Evolutionary conservation across 1,140 invertebrate species (phyloP).

Genomic region (Colletes gigas): DNA sequence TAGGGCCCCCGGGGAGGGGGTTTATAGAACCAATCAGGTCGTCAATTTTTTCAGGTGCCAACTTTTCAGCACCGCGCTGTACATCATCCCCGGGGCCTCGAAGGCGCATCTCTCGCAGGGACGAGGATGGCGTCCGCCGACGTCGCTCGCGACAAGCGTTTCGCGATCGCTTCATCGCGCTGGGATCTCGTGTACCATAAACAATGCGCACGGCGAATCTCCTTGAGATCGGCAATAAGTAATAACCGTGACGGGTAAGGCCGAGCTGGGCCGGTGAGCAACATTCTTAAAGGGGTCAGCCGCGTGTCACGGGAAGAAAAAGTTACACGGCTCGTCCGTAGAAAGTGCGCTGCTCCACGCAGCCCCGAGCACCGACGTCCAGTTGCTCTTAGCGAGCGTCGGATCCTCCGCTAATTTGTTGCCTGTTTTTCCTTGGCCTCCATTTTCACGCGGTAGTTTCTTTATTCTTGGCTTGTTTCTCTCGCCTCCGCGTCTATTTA

Average conservation of each 20-base stretch:
- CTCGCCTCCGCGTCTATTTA: too few relatives aligned
- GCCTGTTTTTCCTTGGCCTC: not conserved
- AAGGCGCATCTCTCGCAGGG: constrained; percentile 1
- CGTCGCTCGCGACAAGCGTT: constrained; percentile 39
- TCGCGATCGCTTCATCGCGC: constrained; percentile 53
- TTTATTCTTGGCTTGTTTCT: too few relatives aligned
- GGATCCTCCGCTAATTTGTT: constrained; percentile 13
- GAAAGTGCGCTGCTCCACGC: constrained; percentile 2
- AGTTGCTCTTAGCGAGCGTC: constrained; percentile 3
- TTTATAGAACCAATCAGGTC: too few relatives aligned
- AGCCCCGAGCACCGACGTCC: not conserved
- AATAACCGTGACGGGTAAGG: constrained; percentile 57
- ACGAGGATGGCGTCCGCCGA: not conserved
- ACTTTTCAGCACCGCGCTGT: too few relatives aligned
- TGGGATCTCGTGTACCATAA: constrained; percentile 40
- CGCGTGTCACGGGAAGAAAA: constrained; percentile 50
- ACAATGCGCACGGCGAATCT: constrained; percentile 56
- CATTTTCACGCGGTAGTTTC: not conserved
- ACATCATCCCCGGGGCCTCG: constrained; percentile 12
- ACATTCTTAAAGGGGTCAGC: constrained; percentile 52
- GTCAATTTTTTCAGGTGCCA: too few relatives aligned
- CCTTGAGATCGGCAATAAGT: constrained; percentile 65
- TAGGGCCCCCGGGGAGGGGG: too few relatives aligned
- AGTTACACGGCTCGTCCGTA: constrained; percentile 15
- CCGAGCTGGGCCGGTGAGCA: constrained; percentile 37